phyloP scores from a whole-genome alignment of 37 sponge, comb jelly and placozoan species.

The Aphrocallistes beatrix region DNA sequence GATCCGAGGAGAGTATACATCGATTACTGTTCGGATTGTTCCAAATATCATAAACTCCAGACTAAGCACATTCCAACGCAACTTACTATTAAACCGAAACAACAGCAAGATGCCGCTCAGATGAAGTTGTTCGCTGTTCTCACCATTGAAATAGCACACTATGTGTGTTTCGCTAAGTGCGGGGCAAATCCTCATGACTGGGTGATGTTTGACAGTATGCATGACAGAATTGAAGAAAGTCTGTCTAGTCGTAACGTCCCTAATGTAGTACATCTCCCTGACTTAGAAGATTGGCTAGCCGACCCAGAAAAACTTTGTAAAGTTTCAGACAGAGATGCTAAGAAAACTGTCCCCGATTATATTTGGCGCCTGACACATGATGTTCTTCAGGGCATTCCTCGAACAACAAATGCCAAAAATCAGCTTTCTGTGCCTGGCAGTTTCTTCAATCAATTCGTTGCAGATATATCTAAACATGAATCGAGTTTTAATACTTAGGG shows the following conservation, averaged over 20 bases:
- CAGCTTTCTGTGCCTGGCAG: too few species aligned
- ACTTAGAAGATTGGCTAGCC: neutral
- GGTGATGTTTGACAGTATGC: constrained; percentile 8
- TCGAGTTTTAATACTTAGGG: too few species aligned
- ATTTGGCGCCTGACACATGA: neutral
- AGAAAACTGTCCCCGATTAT: neutral
- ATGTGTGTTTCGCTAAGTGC: neutral
- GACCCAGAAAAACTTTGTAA: neutral
- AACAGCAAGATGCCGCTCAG: neutral
- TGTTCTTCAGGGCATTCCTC: neutral
- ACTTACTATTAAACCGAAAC: neutral
- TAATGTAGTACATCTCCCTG: neutral
- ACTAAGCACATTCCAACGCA: neutral
- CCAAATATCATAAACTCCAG: neutral
- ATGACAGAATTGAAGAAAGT: neutral
- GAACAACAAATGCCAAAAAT: too few species aligned
- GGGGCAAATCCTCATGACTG: neutral
- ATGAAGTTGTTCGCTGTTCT: neutral
- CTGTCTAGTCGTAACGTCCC: neutral
- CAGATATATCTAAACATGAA: too few species aligned
- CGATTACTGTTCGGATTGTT: neutral
- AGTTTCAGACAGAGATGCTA: neutral
- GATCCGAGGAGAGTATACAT: neutral
- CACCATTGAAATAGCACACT: neutral
- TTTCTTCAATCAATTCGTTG: too few species aligned